A percentile compares a stretch with the other conserved stretches of the same genome.
Conservation (phyloP, 2,888 invertebrate species). For the Diaphora mendica region DNA sequence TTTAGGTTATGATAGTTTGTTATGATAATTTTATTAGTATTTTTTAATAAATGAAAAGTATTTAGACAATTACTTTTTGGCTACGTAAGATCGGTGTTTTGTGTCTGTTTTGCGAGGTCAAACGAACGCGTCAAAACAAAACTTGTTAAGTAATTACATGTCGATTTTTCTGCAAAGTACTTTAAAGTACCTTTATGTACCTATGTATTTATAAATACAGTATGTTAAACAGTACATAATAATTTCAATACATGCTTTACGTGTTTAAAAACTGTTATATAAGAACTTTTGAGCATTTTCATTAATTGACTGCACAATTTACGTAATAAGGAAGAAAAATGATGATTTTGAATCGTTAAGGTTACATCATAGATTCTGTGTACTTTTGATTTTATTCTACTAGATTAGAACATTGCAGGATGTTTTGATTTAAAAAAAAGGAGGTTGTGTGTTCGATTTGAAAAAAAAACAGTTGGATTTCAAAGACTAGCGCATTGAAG, state of each 20-base stretch:
- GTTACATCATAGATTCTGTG: not conserved
- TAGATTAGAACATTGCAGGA: not conserved
- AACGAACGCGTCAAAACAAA: constrained; percentile 16
- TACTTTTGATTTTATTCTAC: not conserved
- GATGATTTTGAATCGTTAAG: constrained; percentile 12
- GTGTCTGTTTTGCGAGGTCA: constrained; percentile 14
- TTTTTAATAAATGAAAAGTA: not conserved
- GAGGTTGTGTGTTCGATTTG: not conserved
- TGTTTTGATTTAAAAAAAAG: too few relatives aligned
- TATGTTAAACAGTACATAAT: not conserved
- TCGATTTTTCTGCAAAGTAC: constrained; percentile 8
- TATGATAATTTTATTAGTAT: constrained; percentile 4
- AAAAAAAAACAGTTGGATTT: not conserved
- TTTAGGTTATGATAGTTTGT: constrained; percentile 22
- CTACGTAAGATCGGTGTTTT: constrained; percentile 15
- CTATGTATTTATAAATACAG: not conserved
- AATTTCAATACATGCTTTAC: not conserved
- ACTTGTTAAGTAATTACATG: constrained; percentile 12
- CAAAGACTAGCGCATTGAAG: not conserved
- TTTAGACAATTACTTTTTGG: constrained; percentile 7
- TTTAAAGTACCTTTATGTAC: not conserved
- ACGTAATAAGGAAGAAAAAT: constrained; percentile 12
- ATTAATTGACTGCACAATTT: constrained; percentile 15
- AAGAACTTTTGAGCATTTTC: constrained; percentile 1
- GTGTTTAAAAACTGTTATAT: constrained; percentile 2